Percentiles rank a stretch among this genome's conserved stretches.
These are phyloP conservation scores for Heliopora coerulea DNA, from an alignment of 92 coral and sea anemone genomes.

Conservation along the genomic window DNA sequence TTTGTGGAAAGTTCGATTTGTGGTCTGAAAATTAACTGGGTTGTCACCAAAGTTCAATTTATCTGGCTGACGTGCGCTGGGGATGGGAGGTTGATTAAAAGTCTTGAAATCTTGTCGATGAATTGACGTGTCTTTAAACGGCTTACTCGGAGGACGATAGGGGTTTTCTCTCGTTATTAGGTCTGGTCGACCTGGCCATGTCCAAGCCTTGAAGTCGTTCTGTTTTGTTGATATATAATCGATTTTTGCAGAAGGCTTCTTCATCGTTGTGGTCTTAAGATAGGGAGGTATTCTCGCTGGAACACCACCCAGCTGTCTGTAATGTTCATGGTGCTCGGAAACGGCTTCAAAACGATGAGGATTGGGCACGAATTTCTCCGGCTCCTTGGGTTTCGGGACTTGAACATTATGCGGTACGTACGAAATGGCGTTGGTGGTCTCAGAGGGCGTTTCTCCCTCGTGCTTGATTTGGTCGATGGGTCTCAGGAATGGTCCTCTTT, in stretches of 20 bases:
- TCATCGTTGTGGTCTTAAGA: slow-evolving; percentile 84
- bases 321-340: slow-evolving; percentile 88
- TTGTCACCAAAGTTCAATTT: slow-evolving; percentile 52
- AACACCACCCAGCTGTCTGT: slow-evolving; percentile 57
- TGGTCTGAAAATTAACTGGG: slow-evolving; percentile 21
- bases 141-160: slow-evolving; percentile 79
- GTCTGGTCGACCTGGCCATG: slow-evolving; percentile 60
- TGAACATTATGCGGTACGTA: slow-evolving; percentile 65
- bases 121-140: slow-evolving; percentile 81
- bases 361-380: slow-evolving; percentile 87
- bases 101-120: slow-evolving; percentile 83
- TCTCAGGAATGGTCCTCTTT: slow-evolving; percentile 81
- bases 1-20: slow-evolving; percentile 53
- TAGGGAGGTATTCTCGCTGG: slow-evolving; percentile 89
- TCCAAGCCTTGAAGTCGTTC: slow-evolving; percentile 76
- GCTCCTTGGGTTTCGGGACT: slow-evolving; percentile 75
- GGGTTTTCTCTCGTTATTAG: slow-evolving; percentile 61
- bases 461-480: slow-evolving; percentile 78
- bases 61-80: slow-evolving; percentile 92
- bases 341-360: slow-evolving; percentile 80
- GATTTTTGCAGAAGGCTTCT: slow-evolving; percentile 82
- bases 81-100: slow-evolving; percentile 90
- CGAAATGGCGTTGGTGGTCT: slow-evolving; percentile 74
- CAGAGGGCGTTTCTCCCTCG: slow-evolving; percentile 63
- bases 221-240: slow-evolving; percentile 80